These are phyloP conservation scores for Phyllostomus discolor DNA, from an alignment of 2,113 vertebrate species.

Conservation along the genomic window DNA sequence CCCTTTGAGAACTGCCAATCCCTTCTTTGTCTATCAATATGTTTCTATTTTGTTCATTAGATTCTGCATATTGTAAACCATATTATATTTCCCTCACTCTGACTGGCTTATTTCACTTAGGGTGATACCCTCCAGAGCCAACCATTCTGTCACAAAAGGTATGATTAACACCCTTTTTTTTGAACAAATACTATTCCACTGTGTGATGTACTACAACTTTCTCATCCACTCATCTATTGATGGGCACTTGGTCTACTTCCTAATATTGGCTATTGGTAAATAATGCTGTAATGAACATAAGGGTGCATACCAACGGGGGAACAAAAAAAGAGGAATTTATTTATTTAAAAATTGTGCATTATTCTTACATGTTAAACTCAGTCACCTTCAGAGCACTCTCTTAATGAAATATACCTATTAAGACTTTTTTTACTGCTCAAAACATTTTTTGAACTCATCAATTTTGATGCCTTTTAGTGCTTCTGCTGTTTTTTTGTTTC, in stretches of 20 bases:
- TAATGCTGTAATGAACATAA: neutral
- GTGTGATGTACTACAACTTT: neutral
- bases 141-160: neutral
- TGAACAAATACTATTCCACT: neutral
- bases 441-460: no score
- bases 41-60: neutral
- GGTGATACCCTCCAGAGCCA: neutral
- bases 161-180: neutral
- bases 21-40: neutral
- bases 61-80: neutral
- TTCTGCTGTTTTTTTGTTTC: no score
- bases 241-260: neutral
- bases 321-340: no score
- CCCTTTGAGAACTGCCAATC: neutral
- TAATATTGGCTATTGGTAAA: neutral
- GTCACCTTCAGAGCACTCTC: no score
- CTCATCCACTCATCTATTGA: neutral
- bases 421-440: no score
- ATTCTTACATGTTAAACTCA: no score
- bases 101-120: neutral
- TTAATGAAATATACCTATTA: no score
- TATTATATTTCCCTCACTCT: neutral
- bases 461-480: no score
- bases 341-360: no score
- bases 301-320: neutral